Base-by-base conservation (phyloP, 2,113 vertebrate genomes). In the Microtus richardsoni region DNA sequence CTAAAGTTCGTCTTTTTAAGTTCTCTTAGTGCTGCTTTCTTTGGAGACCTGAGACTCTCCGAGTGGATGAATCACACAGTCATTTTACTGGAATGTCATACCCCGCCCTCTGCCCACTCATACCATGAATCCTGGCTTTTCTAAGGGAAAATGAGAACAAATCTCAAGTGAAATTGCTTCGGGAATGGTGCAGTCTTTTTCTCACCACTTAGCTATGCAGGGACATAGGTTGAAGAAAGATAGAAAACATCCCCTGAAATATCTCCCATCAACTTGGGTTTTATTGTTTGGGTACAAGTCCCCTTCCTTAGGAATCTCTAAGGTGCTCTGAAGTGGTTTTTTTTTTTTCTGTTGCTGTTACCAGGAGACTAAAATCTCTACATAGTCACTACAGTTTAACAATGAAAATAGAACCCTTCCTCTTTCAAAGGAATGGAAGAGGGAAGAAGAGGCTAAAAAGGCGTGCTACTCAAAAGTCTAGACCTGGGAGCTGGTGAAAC, bases 331-430 rank as follows among this genome's bases (percentile, higher is more conserved):
- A 77, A 88, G 74, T 75, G 64, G 93, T 97, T 92, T 77, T 95
- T 97, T 92, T 95, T 97, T 92, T 88, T 75, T 92, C 26, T 77
- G 30, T 60, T 68, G 77, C 36, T 66, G n/a, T 78, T 92, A 83
- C 13, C 3, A 54, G 49, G 39, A 91, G 79, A 84, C 91, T 93
- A 88, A 92, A 94, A 88, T 86, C 62, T 88, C 60, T 88, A 90
- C 88, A 85, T 6, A 39, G 79, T 96, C 41, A 77, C 17, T 14
- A 49, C 44, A 85, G 77, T 91, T 90, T 74, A 86, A 96, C 77
- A 93, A 80, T 75, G 39, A 89, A 95, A 95, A 47, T 19, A 93
- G 96, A 86, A 68, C 14, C 9, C 64, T 92, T 80, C 21, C 21
- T 26, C 0, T 84, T 62, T 93, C 75, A 4, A 78, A 89, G 66